Evolutionary conservation across 2,113 vertebrate species (phyloP), one percentile per base, ranked within the genome.

Genomic region (Collichthys lucidus): DNA sequence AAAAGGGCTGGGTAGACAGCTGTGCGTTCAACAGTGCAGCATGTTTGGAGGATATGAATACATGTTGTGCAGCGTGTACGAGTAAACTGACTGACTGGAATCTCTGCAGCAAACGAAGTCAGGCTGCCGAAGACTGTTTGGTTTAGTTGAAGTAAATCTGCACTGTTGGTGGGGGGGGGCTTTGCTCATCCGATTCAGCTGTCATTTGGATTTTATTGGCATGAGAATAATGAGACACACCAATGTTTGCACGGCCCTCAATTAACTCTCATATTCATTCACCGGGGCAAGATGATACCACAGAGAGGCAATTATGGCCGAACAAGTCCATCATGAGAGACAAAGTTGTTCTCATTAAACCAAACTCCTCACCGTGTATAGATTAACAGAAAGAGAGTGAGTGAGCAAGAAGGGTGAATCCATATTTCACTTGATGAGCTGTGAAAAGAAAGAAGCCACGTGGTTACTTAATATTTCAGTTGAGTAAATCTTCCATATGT

Each of bases 271-370:
- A 75, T 79, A 65, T 79, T 86, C 71, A 52, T 88, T 85, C 73
- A 22, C 46, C 47, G 61, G 72, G 50, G 50, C 46, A 61, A 71
- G 53, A 77, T 77, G 66, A 88, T 79, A 76, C 81, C 74, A 80
- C 75, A 79, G 84, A 89, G 78, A 83, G 80, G 60, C 77, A 86
- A 77, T 90, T 83, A 88, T 46, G 59, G 55, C 29, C 26, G 66
- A 90, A 76, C 79, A 80, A 88, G 85, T 8, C 40, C 84, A 71
- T 83, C 79, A 74, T 53, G 74, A 81, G 66, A 70, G 72, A 80
- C 14, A 82, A 91, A 92, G 90, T 91, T 90, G 81, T 55, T 85
- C 74, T 84, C 62, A 64, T 91, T 88, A 85, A 81, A 69, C 24
- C 49, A 71, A 80, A 89, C 79, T 82, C 59, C 24, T 80, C 70